Evolutionary conservation across 1,140 invertebrate genomes (phyloP).

Genomic region (Pentalonia nigronervosa): DNA sequence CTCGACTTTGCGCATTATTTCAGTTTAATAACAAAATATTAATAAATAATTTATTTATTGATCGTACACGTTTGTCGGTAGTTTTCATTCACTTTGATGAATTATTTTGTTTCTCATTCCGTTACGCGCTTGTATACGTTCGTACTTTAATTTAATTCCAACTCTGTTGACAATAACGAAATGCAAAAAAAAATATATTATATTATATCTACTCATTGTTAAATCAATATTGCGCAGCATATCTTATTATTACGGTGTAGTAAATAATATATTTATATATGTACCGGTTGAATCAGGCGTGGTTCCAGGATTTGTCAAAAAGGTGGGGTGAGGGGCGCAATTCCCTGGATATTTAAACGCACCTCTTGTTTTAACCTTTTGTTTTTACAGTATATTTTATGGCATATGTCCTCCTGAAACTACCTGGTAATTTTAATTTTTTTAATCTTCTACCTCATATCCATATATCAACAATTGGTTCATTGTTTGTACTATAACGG

Average conservation of each 20-base stretch:
- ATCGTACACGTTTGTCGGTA: not conserved
- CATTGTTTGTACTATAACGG: not conserved
- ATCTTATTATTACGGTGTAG: not conserved
- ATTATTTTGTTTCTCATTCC: not conserved
- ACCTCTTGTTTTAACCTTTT: not conserved
- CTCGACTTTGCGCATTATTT: not conserved
- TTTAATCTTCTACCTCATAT: not conserved
- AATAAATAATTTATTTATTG: not conserved
- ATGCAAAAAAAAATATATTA: not conserved
- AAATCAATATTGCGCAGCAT: not conserved
- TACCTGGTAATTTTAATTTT: not conserved
- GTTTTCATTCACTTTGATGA: not conserved
- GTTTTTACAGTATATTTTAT: not conserved
- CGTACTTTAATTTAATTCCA: not conserved
- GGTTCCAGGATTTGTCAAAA: not conserved
- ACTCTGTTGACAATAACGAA: not conserved
- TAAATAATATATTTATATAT: not conserved
- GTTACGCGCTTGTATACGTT: not conserved
- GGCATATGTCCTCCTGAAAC: not conserved
- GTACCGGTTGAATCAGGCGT: not conserved
- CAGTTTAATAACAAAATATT: not conserved
- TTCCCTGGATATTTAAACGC: not conserved
- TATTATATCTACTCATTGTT: not conserved
- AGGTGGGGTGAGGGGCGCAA: not conserved
- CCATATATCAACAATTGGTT: not conserved